Conservation (phyloP, 2,888 invertebrate genomes). For the Heliconius hortense region DNA sequence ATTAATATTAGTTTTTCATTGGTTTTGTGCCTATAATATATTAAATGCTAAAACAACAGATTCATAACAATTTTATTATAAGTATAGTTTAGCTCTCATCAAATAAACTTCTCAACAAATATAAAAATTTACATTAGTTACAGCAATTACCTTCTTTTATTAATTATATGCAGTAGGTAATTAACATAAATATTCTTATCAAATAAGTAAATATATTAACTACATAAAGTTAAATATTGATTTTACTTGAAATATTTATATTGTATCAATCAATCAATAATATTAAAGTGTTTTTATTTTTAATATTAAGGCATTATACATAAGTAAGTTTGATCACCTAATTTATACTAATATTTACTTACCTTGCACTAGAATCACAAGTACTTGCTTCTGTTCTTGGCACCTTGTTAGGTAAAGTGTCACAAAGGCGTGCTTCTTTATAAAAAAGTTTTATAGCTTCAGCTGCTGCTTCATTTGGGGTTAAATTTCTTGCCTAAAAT, state of each 20-base stretch:
- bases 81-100: neutral
- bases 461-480: slow-evolving; percentile 95
- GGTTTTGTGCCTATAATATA: no score
- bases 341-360: slow-evolving; percentile 28
- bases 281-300: no score
- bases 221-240: neutral
- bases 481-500: slow-evolving; percentile 85
- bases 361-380: slow-evolving; percentile 71
- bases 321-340: neutral
- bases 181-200: neutral
- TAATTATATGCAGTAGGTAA: neutral
- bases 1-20: no score
- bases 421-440: slow-evolving; percentile 92
- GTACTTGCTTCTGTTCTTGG: slow-evolving; percentile 82
- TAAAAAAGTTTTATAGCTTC: slow-evolving; percentile 93
- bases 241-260: neutral
- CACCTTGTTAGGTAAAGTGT: slow-evolving; percentile 86
- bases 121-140: neutral
- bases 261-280: neutral
- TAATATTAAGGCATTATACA: no score
- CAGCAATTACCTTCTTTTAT: neutral
- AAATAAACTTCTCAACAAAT: neutral
- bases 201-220: neutral
- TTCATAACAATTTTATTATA: no score
- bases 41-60: no score